These are phyloP conservation scores for Anguilla anguilla DNA, from an alignment of 2,797 vertebrate genomes.

Conservation along the genomic window DNA sequence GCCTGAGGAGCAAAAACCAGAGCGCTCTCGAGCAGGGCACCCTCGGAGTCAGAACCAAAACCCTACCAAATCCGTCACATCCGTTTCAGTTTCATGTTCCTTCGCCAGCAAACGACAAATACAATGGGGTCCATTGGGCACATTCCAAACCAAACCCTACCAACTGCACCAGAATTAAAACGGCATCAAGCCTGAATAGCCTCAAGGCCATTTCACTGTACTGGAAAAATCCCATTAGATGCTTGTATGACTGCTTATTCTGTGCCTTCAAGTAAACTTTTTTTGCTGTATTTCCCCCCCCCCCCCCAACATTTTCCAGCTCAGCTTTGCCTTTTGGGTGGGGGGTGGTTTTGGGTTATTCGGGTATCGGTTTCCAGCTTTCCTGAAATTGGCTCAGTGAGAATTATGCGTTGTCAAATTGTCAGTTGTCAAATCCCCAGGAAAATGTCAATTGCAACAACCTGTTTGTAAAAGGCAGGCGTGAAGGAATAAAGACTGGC, in stretches of 20 bases:
- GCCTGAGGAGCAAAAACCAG: background rate
- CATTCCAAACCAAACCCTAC: background rate
- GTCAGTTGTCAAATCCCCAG: too few species aligned
- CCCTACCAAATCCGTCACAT: background rate
- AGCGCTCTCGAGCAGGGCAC: background rate
- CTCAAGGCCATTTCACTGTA: background rate
- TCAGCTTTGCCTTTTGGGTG: too few species aligned
- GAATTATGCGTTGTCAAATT: too few species aligned
- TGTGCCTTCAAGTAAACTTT: background rate
- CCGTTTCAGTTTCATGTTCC: background rate
- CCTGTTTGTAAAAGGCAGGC: too few species aligned
- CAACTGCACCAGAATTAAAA: background rate
- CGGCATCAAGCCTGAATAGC: background rate
- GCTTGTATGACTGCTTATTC: background rate
- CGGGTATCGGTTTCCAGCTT: too few species aligned
- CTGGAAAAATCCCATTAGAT: background rate
- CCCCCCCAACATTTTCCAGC: too few species aligned
- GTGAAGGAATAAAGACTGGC: background rate
- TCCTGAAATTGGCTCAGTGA: background rate
- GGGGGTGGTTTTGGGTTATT: too few species aligned
- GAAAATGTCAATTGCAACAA: background rate
- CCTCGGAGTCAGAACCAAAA: background rate
- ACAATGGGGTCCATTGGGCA: background rate
- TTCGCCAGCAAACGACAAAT: background rate
- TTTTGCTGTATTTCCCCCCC: background rate